A percentile compares a stretch with the other conserved stretches of the same genome.
phyloP scores from a whole-genome alignment of 2,113 vertebrate species.

The Ammodytes marinus region DNA sequence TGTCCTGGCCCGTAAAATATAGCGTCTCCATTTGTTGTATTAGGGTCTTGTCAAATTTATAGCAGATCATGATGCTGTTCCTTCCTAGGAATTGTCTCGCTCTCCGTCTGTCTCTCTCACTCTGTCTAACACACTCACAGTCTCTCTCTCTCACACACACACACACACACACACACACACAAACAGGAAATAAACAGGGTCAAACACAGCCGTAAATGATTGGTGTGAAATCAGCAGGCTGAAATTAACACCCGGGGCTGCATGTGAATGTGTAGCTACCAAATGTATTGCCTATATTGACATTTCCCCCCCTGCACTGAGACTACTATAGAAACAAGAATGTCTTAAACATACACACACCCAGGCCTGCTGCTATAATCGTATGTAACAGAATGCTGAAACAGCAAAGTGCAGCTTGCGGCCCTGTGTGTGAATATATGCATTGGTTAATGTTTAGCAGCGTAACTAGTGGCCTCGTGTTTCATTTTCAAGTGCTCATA shows the following conservation, averaged over 20 bases:
- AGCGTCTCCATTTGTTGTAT: too few species aligned
- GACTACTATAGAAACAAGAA: not conserved
- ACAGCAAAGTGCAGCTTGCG: slow-evolving; percentile 14
- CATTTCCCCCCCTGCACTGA: slow-evolving; percentile 8
- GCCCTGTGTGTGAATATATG: not conserved
- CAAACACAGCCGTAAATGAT: not conserved
- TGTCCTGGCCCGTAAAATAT: too few species aligned
- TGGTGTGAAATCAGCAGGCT: not conserved
- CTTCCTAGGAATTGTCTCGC: too few species aligned
- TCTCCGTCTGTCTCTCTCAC: too few species aligned
- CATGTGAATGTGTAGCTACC: not conserved
- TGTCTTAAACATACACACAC: not conserved
- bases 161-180: not conserved
- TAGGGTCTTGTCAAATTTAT: too few species aligned
- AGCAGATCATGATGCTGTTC: too few species aligned
- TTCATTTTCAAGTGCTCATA: slow-evolving; percentile 25
- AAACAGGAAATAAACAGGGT: not conserved
- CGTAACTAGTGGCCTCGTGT: slow-evolving; percentile 6
- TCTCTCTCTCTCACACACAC: not conserved
- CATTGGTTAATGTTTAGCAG: slow-evolving; percentile 17
- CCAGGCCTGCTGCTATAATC: not conserved
- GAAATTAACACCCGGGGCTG: slow-evolving; percentile 4
- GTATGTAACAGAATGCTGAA: slow-evolving; percentile 25
- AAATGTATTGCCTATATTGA: slow-evolving; percentile 20
- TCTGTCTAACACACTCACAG: too few species aligned